Evolutionary conservation across 2,113 vertebrate species (phyloP), one percentile per base, ranked within the genome.

Genomic region (Cacatua alba): DNA sequence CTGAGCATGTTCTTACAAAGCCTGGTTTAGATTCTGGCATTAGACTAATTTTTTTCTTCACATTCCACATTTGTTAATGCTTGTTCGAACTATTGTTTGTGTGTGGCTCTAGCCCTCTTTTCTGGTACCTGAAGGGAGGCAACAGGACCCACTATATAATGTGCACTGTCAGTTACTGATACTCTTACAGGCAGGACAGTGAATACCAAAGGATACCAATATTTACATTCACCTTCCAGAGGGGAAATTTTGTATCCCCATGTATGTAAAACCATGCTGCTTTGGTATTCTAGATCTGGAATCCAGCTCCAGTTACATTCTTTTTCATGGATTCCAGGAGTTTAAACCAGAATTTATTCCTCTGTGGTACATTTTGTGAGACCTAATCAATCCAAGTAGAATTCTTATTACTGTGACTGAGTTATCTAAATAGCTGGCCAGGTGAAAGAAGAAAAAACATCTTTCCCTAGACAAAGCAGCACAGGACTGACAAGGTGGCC

Each of bases 1-100:
- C 8, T 12, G 14, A 37, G 29, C 3, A 2, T 4, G 33, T 2
- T 39, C 25, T 8, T 10, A 10, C 8, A 37, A 4, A 28, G 26
- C 10, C 65, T 51, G 48, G 6, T 35, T 55, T 31, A 59, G 19
- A 23, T 28, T 63, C 25, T 15, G 17, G 14, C 41, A 29, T 48
- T 25, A 48, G 31, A 23, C 9, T 57, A 31, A 17, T 52, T 68
- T 75, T 64, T 11, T 6, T 13, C 62, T 57, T 81, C 52, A 7
- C 15, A 48, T 25, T 63, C n/a, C 59, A 29, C 16, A 35, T 19
- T 7, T 48, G 31, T 70, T 57, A 14, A 17, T 65, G 41, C 29
- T 75, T 46, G 6, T 69, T 55, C 15, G 37, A 60, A 81, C 51
- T 1, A 7, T 1, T 15, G 13, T 6, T 10, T 33, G 19, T 4